Conservation (phyloP, 2,113 vertebrate genomes). For the Anseranas semipalmata region DNA sequence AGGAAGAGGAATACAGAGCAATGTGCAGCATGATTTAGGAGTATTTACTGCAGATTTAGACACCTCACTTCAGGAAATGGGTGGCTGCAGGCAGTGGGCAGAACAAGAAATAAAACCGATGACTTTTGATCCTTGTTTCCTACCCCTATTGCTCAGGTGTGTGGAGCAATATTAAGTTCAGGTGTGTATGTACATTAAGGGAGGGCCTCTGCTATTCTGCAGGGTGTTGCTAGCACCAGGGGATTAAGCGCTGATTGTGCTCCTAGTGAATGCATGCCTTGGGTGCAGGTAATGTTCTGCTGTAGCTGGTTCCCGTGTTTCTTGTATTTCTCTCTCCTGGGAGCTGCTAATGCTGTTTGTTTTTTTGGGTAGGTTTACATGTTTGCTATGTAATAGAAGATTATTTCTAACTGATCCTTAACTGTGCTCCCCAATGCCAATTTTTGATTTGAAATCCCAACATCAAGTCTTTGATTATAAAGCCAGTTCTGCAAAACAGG, state of each 20-base stretch:
- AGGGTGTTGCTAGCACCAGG: too few relatives aligned
- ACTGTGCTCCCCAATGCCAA: neutral
- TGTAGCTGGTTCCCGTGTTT: rapidly evolving
- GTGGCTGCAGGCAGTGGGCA: neutral
- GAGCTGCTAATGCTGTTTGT: neutral
- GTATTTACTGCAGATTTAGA: too few relatives aligned
- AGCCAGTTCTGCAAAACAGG: neutral
- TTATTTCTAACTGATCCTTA: neutral
- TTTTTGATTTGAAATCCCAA: conserved; percentile 34
- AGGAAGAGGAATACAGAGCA: neutral
- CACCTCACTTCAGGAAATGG: neutral
- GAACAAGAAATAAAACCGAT: neutral
- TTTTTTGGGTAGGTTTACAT: neutral
- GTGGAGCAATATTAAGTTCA: neutral
- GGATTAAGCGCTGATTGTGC: neutral
- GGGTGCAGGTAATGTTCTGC: neutral
- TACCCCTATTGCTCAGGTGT: neutral
- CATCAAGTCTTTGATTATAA: neutral
- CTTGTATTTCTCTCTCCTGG: neutral
- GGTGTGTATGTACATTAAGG: neutral
- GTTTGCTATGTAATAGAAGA: neutral
- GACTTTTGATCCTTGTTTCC: neutral
- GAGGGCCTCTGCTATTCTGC: neutral
- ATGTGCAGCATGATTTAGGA: neutral
- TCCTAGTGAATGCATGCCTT: neutral